Base-by-base conservation (phyloP, 2,888 invertebrate species). In the Ochropleura plecta region DNA sequence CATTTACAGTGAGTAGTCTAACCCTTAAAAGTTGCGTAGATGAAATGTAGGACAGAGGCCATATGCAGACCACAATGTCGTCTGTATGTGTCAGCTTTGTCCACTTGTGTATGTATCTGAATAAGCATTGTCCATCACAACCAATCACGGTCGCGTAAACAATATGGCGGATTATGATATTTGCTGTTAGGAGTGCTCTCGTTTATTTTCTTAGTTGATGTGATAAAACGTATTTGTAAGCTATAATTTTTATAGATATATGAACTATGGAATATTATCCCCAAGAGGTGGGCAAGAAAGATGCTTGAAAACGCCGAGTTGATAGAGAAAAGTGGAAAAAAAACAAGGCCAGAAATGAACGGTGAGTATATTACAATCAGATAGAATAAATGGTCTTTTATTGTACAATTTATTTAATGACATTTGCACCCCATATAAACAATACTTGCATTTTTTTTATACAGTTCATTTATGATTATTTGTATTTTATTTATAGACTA, bases 91-190 rank as follows among this genome's bases (percentile, higher is more conserved):
- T n/a, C 66, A 66, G 66, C 66, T 53, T 53, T 66, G 66, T 66
- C 66, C 66, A 66, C 66, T 66, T 66, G 66, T 53, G 49, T 66
- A 66, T 66, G 66, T 66, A 49, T 66, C 66, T 53, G 51, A 49
- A 66, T 5, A 49, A 48, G 66, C 66, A 66, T 66, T 49, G 66
- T 66, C 66, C 53, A 53, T 66, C 51, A 66, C 53, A 66, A 66
- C 66, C 66, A 66, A 53, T 66, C 66, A 66, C 66, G 5, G 66
- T 49, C 66, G 53, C 48, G 49, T 66, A 66, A 66, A 51, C 53
- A 66, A 66, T 12, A 66, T 66, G 66, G 66, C 66, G 42, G 66
- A 66, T 5, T 66, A 66, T 66, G 66, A 8, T 66, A 42, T 66
- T 66, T 66, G 66, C 53, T 53, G 66, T 66, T 66, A 49, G 49